Evolutionary conservation across 2,797 vertebrate species (phyloP).

Genomic region (Typhlichthys eigenmanni): DNA sequence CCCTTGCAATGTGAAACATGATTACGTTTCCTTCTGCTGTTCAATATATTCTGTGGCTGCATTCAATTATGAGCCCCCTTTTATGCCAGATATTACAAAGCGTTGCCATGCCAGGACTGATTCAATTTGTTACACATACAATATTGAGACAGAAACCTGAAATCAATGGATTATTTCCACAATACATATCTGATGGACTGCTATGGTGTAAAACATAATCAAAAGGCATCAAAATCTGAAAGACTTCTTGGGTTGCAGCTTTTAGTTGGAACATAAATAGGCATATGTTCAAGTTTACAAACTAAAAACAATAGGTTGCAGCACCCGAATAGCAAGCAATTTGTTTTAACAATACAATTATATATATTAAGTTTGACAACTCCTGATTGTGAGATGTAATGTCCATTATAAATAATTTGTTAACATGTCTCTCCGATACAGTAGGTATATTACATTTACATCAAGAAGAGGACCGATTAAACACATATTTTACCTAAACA

Average conservation of each 20-base stretch:
- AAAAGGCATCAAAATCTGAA: conserved; percentile 36
- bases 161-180: conserved; percentile 74
- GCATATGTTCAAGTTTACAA: too few relatives aligned
- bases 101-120: conserved; percentile 57
- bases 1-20: conserved; percentile 40
- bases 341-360: too few relatives aligned
- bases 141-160: conserved; percentile 43
- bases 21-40: conserved; percentile 64
- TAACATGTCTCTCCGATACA: too few relatives aligned
- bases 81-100: conserved; percentile 65
- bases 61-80: conserved; percentile 63
- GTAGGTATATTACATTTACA: too few relatives aligned
- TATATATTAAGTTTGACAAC: too few relatives aligned
- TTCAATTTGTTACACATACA: conserved; percentile 68
- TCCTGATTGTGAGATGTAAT: too few relatives aligned
- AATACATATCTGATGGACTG: conserved; percentile 64
- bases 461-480: too few relatives aligned
- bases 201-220: conserved; percentile 64
- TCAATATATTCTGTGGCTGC: conserved; percentile 52
- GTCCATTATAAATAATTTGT: too few relatives aligned
- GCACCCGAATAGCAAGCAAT: too few relatives aligned
- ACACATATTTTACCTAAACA: too few relatives aligned
- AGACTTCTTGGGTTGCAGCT: background rate
- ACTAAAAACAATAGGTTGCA: too few relatives aligned
- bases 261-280: too few relatives aligned